phyloP scores from a whole-genome alignment of 2,888 invertebrate species.

The Drosophila hamatofila region DNA sequence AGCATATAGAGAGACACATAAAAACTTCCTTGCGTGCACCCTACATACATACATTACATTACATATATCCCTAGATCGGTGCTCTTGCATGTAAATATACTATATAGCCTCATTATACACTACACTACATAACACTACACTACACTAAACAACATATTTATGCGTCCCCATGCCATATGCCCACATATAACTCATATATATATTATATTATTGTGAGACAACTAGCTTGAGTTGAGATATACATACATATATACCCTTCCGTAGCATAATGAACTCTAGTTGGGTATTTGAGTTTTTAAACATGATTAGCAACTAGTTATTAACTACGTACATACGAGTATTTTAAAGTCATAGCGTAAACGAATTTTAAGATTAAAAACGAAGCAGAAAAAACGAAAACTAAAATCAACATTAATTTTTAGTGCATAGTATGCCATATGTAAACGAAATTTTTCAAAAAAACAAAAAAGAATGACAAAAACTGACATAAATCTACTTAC shows the following conservation, averaged over 20 bases:
- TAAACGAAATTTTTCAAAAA: slow-evolving; percentile 68
- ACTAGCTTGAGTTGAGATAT: slow-evolving; percentile 66
- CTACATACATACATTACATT: slow-evolving; percentile 10
- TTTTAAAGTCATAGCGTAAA: slow-evolving; percentile 78
- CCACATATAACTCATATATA: slow-evolving; percentile 40
- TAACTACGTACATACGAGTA: slow-evolving; percentile 72
- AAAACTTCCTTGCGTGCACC: slow-evolving; percentile 63
- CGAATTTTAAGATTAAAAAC: slow-evolving; percentile 71
- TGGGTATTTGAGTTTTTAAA: slow-evolving; percentile 67
- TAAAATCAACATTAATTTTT: slow-evolving; percentile 65
- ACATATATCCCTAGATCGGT: slow-evolving; percentile 32
- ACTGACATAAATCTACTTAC: slow-evolving; percentile 74
- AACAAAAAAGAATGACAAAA: slow-evolving; percentile 28
- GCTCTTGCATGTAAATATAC: slow-evolving; percentile 71
- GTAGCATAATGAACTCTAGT: slow-evolving; percentile 64
- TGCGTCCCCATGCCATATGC: slow-evolving; percentile 48
- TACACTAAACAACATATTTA: slow-evolving; percentile 34
- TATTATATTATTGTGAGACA: slow-evolving; percentile 41
- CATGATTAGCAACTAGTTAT: slow-evolving; percentile 69
- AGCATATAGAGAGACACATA: slow-evolving; percentile 58
- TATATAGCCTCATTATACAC: slow-evolving; percentile 21
- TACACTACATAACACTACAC: slow-evolving; percentile 23
- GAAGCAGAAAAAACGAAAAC: slow-evolving; percentile 32
- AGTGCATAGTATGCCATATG: slow-evolving; percentile 70
- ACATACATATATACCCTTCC: slow-evolving; percentile 70